Percentiles rank a stretch among this genome's conserved stretches.
phyloP scores from a whole-genome alignment of 2,797 vertebrate species.

The Semaprochilodus insignis region DNA sequence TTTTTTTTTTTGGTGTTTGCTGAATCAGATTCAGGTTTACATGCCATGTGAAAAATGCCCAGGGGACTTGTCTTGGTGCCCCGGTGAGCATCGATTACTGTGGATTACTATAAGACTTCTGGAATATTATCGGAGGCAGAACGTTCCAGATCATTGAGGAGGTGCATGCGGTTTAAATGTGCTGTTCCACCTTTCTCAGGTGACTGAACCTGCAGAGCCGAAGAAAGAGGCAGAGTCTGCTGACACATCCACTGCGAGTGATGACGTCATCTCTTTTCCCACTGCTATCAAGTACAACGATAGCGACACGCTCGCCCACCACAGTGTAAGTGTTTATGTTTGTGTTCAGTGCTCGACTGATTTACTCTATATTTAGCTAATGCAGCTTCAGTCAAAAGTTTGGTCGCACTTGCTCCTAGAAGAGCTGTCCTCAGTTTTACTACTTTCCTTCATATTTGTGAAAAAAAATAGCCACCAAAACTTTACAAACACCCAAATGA shows the following conservation, averaged over 20 bases:
- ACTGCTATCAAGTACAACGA: conserved; percentile 91
- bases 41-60: too few species aligned
- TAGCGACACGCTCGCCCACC: conserved; percentile 88
- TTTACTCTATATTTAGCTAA: not conserved
- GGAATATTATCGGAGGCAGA: too few species aligned
- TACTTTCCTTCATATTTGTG: too few species aligned
- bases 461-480: too few species aligned
- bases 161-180: not conserved
- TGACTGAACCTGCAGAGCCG: conserved; percentile 73
- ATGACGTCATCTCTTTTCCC: conserved; percentile 80
- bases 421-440: too few species aligned
- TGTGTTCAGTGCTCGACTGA: not conserved
- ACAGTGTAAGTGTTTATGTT: conserved; percentile 81
- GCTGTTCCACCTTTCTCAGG: conserved; percentile 59
- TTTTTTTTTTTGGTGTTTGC: too few species aligned
- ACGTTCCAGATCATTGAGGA: too few species aligned
- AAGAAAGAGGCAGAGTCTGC: conserved; percentile 68
- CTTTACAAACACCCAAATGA: too few species aligned
- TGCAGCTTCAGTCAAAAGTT: not conserved
- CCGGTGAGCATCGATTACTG: not conserved
- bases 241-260: conserved; percentile 69
- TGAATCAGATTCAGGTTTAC: not conserved
- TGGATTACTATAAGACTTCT: too few species aligned
- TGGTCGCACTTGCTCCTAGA: not conserved
- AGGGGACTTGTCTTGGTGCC: not conserved